These are phyloP conservation scores for Heliconius charithonia DNA, from an alignment of 2,888 invertebrate genomes.

Conservation along the genomic window DNA sequence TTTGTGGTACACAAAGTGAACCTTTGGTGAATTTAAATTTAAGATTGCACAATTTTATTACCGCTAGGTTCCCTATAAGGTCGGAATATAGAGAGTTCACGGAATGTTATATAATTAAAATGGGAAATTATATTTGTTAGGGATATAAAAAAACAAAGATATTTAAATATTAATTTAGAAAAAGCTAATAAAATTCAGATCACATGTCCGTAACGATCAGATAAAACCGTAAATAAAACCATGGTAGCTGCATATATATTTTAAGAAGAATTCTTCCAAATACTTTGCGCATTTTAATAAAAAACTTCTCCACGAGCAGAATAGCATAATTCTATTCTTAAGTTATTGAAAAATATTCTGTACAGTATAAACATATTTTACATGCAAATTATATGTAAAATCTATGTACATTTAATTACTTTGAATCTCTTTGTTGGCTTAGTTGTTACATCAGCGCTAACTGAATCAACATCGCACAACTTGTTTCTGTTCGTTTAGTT, in stretches of 20 bases:
- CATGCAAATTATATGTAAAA: constrained; percentile 23
- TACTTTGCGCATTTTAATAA: no score
- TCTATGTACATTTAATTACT: constrained; percentile 30
- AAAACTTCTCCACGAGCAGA: neutral
- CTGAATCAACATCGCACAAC: constrained; percentile 6
- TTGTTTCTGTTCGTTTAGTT: neutral
- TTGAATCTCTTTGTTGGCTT: constrained; percentile 16
- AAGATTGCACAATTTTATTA: constrained; percentile 18
- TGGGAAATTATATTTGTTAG: neutral
- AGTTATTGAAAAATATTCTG: neutral
- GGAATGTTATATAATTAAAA: neutral
- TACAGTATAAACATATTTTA: neutral
- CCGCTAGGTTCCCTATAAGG: constrained; percentile 18
- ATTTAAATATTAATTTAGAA: no score
- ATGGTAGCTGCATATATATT: no score
- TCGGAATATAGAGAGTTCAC: constrained; percentile 17
- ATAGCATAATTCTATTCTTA: neutral
- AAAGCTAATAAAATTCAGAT: no score
- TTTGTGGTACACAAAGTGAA: neutral
- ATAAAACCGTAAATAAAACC: no score
- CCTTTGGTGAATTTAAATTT: constrained; percentile 24
- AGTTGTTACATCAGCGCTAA: constrained; percentile 14
- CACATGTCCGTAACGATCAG: no score
- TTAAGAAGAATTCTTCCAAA: no score
- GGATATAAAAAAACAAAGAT: no score